A percentile compares a stretch with the other conserved stretches of the same genome.
These are phyloP conservation scores for Dolomedes plantarius DNA, from an alignment of 2,888 invertebrate genomes.

Conservation along the genomic window DNA sequence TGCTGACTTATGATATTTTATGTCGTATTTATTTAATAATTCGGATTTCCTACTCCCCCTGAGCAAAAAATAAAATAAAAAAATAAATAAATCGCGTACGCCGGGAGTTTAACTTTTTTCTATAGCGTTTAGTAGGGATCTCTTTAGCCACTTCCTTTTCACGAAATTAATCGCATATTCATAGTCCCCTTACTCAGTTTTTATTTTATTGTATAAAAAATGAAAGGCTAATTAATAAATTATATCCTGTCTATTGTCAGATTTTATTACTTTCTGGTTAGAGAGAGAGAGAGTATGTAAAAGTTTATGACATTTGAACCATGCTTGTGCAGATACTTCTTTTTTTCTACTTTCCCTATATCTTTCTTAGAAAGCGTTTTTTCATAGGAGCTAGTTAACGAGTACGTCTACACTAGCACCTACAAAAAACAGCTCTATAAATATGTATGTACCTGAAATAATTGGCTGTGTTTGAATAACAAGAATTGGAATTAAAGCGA, in stretches of 20 bases:
- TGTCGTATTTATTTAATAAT: slow-evolving; percentile 27
- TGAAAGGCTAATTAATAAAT: slow-evolving; percentile 58
- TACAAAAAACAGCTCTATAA: slow-evolving; percentile 18
- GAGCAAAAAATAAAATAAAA: background rate
- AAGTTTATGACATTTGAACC: slow-evolving; percentile 57
- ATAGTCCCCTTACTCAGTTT: slow-evolving; percentile 28
- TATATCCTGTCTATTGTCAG: slow-evolving; percentile 57
- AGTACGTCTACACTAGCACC: background rate
- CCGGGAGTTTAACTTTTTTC: background rate
- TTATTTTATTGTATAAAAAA: slow-evolving; percentile 50
- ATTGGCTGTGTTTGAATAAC: slow-evolving; percentile 27
- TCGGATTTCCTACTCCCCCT: slow-evolving; percentile 13
- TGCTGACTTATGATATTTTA: slow-evolving; percentile 23
- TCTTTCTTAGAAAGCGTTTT: background rate
- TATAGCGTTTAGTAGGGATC: background rate
- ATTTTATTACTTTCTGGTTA: slow-evolving; percentile 53
- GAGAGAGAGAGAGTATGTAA: background rate
- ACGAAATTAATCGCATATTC: slow-evolving; percentile 61
- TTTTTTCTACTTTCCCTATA: background rate
- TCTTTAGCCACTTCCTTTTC: slow-evolving; percentile 41
- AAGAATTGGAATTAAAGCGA: slow-evolving; percentile 22
- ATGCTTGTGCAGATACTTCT: background rate
- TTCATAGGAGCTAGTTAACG: background rate
- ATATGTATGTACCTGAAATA: slow-evolving; percentile 40
- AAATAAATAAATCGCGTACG: background rate